Evolutionary conservation across 92 coral and sea anemone species (phyloP).

Genomic region (Anthopleura xanthogrammica): DNA sequence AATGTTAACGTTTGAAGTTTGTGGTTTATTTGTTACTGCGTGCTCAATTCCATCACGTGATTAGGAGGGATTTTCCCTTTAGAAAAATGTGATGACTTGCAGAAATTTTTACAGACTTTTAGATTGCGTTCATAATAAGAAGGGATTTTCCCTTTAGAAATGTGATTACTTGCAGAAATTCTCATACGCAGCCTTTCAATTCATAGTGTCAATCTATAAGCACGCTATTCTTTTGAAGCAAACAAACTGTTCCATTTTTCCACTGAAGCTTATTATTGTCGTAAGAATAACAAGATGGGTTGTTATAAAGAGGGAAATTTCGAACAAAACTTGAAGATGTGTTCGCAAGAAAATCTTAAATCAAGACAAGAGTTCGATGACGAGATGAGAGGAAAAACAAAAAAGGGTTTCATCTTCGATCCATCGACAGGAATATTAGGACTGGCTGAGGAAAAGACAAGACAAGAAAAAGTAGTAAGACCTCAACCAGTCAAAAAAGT

Average conservation of each 20-base stretch:
- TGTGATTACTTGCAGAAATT: not conserved
- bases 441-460: too few species aligned
- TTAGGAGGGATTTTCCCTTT: not conserved
- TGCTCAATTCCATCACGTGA: not conserved
- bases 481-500: too few species aligned
- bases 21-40: not conserved
- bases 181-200: not conserved
- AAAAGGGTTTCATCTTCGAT: too few species aligned
- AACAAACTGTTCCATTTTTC: too few species aligned
- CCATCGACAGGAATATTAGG: too few species aligned
- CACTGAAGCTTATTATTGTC: too few species aligned
- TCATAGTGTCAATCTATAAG: too few species aligned
- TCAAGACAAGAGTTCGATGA: not conserved
- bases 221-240: too few species aligned
- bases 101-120: not conserved
- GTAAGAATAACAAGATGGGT: too few species aligned
- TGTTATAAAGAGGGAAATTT: not conserved
- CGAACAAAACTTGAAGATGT: not conserved
- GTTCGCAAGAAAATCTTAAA: not conserved
- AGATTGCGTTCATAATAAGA: too few species aligned
- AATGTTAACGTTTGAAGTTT: not conserved
- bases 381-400: not conserved
- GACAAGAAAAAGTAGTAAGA: too few species aligned
- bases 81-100: constrained; percentile 1
- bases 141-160: too few species aligned